These are phyloP conservation scores for Laterallus jamaicensis DNA, from an alignment of 2,113 vertebrate species.

Conservation along the genomic window DNA sequence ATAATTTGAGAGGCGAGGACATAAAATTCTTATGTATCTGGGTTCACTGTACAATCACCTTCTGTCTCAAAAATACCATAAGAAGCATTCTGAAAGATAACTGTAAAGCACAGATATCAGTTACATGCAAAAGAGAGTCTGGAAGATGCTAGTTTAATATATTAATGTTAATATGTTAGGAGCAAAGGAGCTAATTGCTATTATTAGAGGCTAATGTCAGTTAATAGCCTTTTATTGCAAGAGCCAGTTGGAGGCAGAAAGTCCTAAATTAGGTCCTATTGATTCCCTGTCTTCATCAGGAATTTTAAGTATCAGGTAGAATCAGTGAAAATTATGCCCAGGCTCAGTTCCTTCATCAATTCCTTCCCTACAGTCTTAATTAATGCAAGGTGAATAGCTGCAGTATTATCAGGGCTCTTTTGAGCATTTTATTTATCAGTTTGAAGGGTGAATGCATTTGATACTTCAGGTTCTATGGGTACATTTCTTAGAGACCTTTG, in stretches of 20 bases:
- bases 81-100: background rate
- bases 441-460: background rate
- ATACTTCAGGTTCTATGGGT: background rate
- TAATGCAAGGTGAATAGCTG: background rate
- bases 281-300: background rate
- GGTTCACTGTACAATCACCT: fast-evolving
- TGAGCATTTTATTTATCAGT: background rate
- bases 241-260: background rate
- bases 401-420: background rate
- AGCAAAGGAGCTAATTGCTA: background rate
- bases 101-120: background rate
- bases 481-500: background rate
- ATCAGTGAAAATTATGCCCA: background rate
- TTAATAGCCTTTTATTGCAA: background rate
- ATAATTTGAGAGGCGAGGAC: background rate
- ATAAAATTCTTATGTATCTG: background rate
- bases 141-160: background rate
- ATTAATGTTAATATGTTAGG: background rate
- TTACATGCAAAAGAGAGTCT: background rate
- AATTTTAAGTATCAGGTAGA: background rate
- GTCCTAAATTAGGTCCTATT: background rate
- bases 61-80: background rate
- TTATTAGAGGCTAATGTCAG: background rate
- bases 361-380: background rate
- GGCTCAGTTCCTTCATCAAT: background rate